Conservation (phyloP, 2,888 invertebrate species). For the Drosophila siamana region DNA sequence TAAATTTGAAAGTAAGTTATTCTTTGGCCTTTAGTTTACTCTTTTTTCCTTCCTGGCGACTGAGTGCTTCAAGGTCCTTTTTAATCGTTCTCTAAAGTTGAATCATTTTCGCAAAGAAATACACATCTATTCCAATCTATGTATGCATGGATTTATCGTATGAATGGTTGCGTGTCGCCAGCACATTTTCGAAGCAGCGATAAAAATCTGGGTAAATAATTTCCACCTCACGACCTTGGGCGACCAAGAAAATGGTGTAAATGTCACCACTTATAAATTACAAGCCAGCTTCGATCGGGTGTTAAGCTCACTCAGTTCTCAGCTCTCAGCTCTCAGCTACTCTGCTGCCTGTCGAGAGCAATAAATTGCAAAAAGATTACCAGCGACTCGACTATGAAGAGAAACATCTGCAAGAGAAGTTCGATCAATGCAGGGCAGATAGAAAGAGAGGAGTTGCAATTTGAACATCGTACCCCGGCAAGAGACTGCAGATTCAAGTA, state of each 20-base stretch:
- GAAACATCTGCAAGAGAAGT: slow-evolving; percentile 55
- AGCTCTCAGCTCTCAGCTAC: not conserved
- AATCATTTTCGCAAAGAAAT: not conserved
- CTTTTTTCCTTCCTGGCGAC: too few species aligned
- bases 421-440: not conserved
- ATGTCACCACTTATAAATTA: slow-evolving; percentile 6
- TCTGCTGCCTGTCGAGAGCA: slow-evolving; percentile 37
- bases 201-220: slow-evolving; percentile 11
- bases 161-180: slow-evolving; percentile 38
- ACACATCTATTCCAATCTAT: not conserved
- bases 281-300: not conserved
- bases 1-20: too few species aligned
- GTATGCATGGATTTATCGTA: slow-evolving; percentile 1
- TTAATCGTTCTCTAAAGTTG: not conserved
- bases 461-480: slow-evolving; percentile 38
- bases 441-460: not conserved
- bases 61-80: too few species aligned
- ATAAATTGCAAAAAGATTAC: slow-evolving; percentile 67
- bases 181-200: slow-evolving; percentile 4
- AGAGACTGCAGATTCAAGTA: slow-evolving; percentile 64
- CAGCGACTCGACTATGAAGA: slow-evolving; percentile 65
- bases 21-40: not conserved
- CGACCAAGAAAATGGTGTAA: not conserved
- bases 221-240: not conserved
- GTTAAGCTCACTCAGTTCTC: not conserved